A percentile compares a stretch with the other conserved stretches of the same genome.
Conservation (phyloP, 2,888 invertebrate genomes). For the Drosophila algonquin region DNA sequence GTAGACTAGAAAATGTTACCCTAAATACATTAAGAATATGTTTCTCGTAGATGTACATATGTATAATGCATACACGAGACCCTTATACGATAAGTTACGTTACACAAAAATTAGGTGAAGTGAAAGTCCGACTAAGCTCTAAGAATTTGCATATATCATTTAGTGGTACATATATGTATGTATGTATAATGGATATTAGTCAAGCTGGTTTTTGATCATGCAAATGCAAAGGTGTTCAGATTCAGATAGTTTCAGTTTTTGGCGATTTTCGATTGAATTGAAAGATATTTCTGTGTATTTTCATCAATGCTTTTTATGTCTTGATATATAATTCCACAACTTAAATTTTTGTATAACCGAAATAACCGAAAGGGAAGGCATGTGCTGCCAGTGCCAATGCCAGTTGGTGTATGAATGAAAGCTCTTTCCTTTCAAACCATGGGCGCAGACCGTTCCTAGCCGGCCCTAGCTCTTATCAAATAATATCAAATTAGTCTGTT, state of each 20-base stretch:
- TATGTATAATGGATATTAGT: constrained; percentile 11
- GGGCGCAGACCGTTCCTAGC: constrained; percentile 17
- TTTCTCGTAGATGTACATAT: constrained; percentile 29
- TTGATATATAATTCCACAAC: constrained; percentile 59
- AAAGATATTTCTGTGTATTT: constrained; percentile 48
- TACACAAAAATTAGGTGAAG: constrained; percentile 50
- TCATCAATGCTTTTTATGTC: constrained; percentile 10
- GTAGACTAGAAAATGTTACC: constrained; percentile 73
- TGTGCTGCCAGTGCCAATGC: constrained; percentile 25
- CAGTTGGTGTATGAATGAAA: constrained; percentile 28
- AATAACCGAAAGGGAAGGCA: constrained; percentile 27
- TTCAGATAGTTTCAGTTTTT: background rate
- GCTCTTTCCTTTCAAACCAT: constrained; percentile 27
- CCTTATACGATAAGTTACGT: constrained; percentile 56
- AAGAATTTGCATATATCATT: constrained; percentile 41
- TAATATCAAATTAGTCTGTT: constrained; percentile 39
- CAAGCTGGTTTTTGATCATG: constrained; percentile 21
- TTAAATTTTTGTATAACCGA: constrained; percentile 41
- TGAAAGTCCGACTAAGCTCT: constrained; percentile 62
- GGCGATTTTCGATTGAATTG: constrained; percentile 18
- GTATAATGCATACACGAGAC: constrained; percentile 39
- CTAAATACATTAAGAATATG: constrained; percentile 63
- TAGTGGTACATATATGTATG: constrained; percentile 46
- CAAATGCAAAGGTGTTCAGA: constrained; percentile 1
- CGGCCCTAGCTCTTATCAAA: background rate